Percentiles rank a stretch among this genome's conserved stretches.
Conservation (phyloP, 1,140 invertebrate genomes). For the Rhagoletis pomonella region DNA sequence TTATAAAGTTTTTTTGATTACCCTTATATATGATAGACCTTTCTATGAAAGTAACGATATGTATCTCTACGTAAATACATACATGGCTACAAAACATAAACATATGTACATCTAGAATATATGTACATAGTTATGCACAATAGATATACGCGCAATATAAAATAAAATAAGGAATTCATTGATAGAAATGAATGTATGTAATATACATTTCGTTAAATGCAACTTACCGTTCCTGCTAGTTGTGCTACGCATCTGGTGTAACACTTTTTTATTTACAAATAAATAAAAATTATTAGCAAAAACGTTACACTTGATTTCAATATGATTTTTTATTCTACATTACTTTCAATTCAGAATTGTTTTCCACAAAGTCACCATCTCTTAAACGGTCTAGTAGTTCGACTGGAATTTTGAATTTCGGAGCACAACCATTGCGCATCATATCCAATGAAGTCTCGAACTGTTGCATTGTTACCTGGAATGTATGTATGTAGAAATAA, state of each 20-base stretch:
- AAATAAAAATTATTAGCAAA: slow-evolving; percentile 17
- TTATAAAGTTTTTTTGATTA: no score
- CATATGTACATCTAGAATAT: no score
- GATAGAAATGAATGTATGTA: no score
- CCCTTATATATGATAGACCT: no score
- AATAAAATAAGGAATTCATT: no score
- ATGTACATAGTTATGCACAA: no score
- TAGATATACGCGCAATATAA: no score
- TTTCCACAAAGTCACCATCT: slow-evolving; percentile 62
- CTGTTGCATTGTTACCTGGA: slow-evolving; percentile 67
- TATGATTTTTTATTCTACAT: neutral
- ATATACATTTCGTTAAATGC: neutral
- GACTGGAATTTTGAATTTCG: slow-evolving; percentile 64
- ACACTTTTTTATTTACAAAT: slow-evolving; percentile 61
- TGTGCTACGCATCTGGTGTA: slow-evolving; percentile 70
- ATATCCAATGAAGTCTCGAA: slow-evolving; percentile 68
- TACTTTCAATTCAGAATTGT: slow-evolving; percentile 63
- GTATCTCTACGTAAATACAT: no score
- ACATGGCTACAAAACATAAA: no score
- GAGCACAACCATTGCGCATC: slow-evolving; percentile 67
- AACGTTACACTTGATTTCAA: neutral
- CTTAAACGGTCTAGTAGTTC: slow-evolving; percentile 64
- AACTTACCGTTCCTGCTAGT: slow-evolving; percentile 66
- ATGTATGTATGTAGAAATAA: neutral
- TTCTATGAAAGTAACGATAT: no score